Evolutionary conservation across 2,113 vertebrate species (phyloP), one percentile per base, ranked within the genome.

Genomic region (Ciconia maguari): DNA sequence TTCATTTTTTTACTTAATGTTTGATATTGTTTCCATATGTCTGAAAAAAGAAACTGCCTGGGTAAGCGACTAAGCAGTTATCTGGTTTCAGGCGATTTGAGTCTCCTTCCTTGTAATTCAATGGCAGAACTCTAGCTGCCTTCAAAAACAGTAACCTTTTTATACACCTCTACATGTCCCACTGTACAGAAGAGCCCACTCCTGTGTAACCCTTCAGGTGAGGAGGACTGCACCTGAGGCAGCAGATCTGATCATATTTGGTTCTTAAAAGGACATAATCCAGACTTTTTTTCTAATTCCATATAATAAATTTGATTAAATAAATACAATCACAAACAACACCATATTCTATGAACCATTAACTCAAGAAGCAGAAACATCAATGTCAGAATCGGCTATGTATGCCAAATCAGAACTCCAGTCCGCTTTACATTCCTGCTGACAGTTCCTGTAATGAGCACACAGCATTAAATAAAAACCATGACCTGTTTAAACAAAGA

Each of bases 401-500:
- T n/a, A 42, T n/a, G 52, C 55, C 75, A 89, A 58, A 92, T 14
- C 70, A 85, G 49, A 90, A 79, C 55, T 94, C 89, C 61, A 85
- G 36, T 70, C 61, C 16, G 14, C 90, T 93, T 93, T 74, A 61
- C 90, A 61, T 49, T 84, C 66, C 78, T 66, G 42, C 68, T 94
- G 85, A 79, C 77, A 84, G 86, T 29, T 87, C 51, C 69, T 83
- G 60, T 55, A 89, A 84, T 34, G 29, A 96, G 78, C 72, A 92
- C 13, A 15, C 55, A 87, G 71, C 49, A 69, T 90, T 91, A 93
- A 96, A 92, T 66, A 87, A 97, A 95, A 95, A 80, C 3, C 69
- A 93, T 83, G 84, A 95, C 84, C 86, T 95, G 92, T 88, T 95
- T 94, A 89, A 94, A 95, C 54, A 95, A 86, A 96, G 89, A 97